These are phyloP conservation scores for Aphidius colemani DNA, from an alignment of 2,888 invertebrate species.

Conservation along the genomic window DNA sequence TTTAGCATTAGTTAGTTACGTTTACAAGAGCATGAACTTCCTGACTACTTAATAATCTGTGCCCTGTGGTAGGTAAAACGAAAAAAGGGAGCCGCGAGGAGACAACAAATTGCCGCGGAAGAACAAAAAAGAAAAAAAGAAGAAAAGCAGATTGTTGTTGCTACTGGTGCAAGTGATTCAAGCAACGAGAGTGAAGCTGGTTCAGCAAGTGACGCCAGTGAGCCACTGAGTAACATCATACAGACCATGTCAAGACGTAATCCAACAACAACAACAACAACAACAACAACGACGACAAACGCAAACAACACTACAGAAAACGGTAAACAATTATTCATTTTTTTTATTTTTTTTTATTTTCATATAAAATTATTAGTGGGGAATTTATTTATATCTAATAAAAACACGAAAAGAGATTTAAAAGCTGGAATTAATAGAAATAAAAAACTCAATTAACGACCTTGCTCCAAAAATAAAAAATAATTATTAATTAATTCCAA, in stretches of 20 bases:
- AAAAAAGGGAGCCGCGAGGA: constrained; percentile 67
- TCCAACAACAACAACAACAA: constrained; percentile 43
- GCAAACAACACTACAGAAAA: constrained; percentile 57
- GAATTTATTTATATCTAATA: background rate
- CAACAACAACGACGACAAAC: constrained; percentile 8
- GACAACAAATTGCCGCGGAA: constrained; percentile 55
- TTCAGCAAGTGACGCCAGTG: constrained; percentile 56
- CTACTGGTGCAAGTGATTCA: constrained; percentile 58
- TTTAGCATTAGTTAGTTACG: constrained; percentile 34
- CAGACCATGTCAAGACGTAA: constrained; percentile 52
- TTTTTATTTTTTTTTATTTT: background rate
- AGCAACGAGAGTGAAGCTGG: constrained; percentile 58
- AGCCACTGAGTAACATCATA: constrained; percentile 48
- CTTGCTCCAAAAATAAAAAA: too few species aligned
- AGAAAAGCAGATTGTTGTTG: constrained; percentile 52
- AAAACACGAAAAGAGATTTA: background rate
- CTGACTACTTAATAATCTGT: constrained; percentile 59
- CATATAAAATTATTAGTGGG: constrained; percentile 5
- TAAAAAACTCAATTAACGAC: constrained; percentile 9
- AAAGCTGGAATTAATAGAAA: background rate
- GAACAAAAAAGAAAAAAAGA: constrained; percentile 56
- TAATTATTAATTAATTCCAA: too few species aligned
- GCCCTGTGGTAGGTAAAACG: constrained; percentile 64
- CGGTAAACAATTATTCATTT: constrained; percentile 45
- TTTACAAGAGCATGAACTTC: constrained; percentile 55